Percentiles rank a stretch among this genome's conserved stretches.
These are phyloP conservation scores for Epinephelus awoara DNA, from an alignment of 2,797 vertebrate genomes.

Conservation along the genomic window DNA sequence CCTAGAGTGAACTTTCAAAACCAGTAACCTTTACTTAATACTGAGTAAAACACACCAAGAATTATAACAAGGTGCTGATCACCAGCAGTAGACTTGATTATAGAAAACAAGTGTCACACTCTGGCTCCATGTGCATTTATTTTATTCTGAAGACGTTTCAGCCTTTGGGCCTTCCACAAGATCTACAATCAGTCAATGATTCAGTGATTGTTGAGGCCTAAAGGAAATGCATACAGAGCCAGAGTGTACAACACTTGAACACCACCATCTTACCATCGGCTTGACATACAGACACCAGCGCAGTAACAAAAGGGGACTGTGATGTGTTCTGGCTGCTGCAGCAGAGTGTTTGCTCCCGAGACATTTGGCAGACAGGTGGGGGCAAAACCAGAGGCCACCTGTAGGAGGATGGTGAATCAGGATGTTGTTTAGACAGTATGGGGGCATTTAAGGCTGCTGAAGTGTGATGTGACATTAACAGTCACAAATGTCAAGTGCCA, in stretches of 20 bases:
- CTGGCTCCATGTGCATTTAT: too few species aligned
- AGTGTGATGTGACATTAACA: conserved; percentile 55
- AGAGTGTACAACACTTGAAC: too few species aligned
- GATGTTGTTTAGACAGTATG: conserved; percentile 57
- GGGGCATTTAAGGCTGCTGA: conserved; percentile 46
- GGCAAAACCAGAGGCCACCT: conserved; percentile 47
- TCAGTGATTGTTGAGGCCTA: too few species aligned
- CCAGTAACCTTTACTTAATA: not conserved
- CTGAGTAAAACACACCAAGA: not conserved
- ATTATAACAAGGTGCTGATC: too few species aligned
- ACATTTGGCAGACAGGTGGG: conserved; percentile 66
- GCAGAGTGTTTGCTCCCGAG: conserved; percentile 41
- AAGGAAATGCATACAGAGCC: too few species aligned
- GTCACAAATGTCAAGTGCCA: conserved; percentile 71
- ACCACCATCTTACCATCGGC: not conserved
- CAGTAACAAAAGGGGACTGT: not conserved
- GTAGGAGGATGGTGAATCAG: conserved; percentile 53
- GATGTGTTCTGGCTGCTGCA: conserved; percentile 26
- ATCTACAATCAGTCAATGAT: too few species aligned
- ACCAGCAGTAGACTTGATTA: too few species aligned
- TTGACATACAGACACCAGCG: conserved; percentile 13
- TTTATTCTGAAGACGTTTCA: too few species aligned
- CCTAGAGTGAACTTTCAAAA: not conserved
- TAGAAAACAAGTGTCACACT: too few species aligned
- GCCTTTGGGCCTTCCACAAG: too few species aligned